Evolutionary conservation across 1,140 invertebrate species (phyloP).

Genomic region (Ooceraea biroi): DNA sequence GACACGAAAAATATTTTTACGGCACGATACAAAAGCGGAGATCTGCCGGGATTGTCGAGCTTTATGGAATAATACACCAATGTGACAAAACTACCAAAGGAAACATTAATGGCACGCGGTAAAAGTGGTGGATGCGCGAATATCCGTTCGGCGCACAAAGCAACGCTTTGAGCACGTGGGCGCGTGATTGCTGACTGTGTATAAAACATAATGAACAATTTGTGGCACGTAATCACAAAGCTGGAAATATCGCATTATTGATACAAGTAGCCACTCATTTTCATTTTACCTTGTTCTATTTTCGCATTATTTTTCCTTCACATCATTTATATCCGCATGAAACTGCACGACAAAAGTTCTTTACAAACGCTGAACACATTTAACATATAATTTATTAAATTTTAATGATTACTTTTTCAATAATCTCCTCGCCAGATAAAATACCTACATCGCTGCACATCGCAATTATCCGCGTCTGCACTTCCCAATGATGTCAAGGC

Average conservation of each 20-base stretch:
- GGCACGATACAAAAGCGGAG: slow-evolving; percentile 3
- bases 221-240: not conserved
- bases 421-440: too few relatives aligned
- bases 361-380: too few relatives aligned
- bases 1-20: slow-evolving; percentile 40
- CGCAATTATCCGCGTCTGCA: slow-evolving; percentile 6
- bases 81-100: slow-evolving; percentile 11
- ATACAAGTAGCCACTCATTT: not conserved
- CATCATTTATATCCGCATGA: too few relatives aligned
- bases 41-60: slow-evolving; percentile 4
- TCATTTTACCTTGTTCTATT: not conserved
- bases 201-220: slow-evolving; percentile 34
- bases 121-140: slow-evolving; percentile 2
- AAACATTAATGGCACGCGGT: slow-evolving; percentile 38
- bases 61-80: slow-evolving; percentile 42
- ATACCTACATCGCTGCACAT: not conserved
- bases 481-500: not conserved
- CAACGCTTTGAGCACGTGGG: slow-evolving; percentile 31
- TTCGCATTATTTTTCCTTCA: too few relatives aligned
- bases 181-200: not conserved
- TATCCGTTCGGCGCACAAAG: not conserved
- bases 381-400: too few relatives aligned
- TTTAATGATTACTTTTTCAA: too few relatives aligned
- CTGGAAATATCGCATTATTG: not conserved
- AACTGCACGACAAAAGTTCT: too few relatives aligned